Evolutionary conservation across 2,888 invertebrate genomes (phyloP).

Genomic region (Muschampia plurimacula): DNA sequence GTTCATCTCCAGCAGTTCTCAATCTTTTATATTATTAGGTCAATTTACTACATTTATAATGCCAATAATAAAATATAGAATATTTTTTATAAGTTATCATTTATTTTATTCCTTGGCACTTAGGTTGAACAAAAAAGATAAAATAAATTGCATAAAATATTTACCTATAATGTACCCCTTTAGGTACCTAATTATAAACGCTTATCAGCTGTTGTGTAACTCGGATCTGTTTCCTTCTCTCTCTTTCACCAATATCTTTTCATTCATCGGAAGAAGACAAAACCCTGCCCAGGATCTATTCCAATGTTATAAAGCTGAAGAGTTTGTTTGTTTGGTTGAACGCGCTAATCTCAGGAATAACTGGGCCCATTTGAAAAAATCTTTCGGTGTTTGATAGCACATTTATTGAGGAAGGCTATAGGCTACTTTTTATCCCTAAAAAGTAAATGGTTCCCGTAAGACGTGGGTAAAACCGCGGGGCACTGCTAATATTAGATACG

Average conservation of each 20-base stretch:
- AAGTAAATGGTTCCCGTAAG: constrained; percentile 12
- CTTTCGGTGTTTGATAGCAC: constrained; percentile 12
- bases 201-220: constrained; percentile 15
- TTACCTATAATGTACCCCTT: constrained; percentile 20
- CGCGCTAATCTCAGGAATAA: constrained; percentile 10
- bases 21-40: constrained; percentile 27
- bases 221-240: constrained; percentile 27
- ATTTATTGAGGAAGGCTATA: constrained; percentile 12
- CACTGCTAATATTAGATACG: constrained; percentile 12
- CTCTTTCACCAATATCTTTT: constrained; percentile 27
- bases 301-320: constrained; percentile 12
- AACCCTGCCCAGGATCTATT: constrained; percentile 26
- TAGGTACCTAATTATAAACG: constrained; percentile 12
- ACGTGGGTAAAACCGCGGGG: constrained; percentile 12
- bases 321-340: constrained; percentile 9
- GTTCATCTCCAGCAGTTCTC: constrained; percentile 27
- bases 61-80: constrained; percentile 24
- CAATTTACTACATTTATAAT: constrained; percentile 27
- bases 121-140: constrained; percentile 26
- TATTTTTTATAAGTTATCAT: constrained; percentile 19
- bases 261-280: constrained; percentile 27
- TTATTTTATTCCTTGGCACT: constrained; percentile 19
- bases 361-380: constrained; percentile 12
- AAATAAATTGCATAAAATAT: constrained; percentile 27
- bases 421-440: constrained; percentile 12